These are phyloP conservation scores for Eunapius fragilis DNA, from an alignment of 37 sponge, comb jelly and placozoan species.

Conservation along the genomic window DNA sequence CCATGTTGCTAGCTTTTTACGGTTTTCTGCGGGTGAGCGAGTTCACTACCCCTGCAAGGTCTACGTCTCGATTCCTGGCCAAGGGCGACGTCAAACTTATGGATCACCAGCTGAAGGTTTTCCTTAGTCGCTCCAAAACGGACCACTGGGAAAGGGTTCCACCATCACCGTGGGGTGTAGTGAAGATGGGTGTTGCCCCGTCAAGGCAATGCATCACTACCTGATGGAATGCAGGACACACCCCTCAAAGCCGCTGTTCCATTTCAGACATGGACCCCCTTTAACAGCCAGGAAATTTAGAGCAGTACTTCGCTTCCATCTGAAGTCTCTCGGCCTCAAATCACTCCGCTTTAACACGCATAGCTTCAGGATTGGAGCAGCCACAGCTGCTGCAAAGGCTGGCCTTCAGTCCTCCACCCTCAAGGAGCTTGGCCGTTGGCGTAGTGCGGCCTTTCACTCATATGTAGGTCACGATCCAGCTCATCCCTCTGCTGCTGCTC, in stretches of 20 bases:
- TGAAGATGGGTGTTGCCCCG: neutral
- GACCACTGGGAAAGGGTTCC: conserved; percentile 16
- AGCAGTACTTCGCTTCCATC: too few relatives aligned
- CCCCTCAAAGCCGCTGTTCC: conserved; percentile 1
- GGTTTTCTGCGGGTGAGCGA: conserved; percentile 33
- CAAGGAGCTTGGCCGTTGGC: too few relatives aligned
- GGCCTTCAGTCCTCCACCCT: too few relatives aligned
- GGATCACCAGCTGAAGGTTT: neutral
- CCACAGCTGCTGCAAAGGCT: too few relatives aligned
- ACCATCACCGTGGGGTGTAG: neutral
- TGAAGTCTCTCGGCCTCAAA: too few relatives aligned
- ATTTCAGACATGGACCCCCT: conserved; percentile 11
- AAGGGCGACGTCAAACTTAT: neutral
- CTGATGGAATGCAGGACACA: neutral
- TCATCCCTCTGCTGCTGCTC: too few relatives aligned
- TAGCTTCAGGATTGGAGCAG: too few relatives aligned
- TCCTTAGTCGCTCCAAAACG: conserved; percentile 1
- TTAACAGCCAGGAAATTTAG: neutral
- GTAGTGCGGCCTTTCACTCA: too few relatives aligned
- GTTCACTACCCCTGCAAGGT: conserved; percentile 4
- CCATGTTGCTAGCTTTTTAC: conserved; percentile 15
- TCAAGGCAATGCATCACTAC: neutral
- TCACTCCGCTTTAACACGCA: neutral
- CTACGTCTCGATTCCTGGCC: too few relatives aligned
- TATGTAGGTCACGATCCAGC: too few relatives aligned